Base-by-base conservation (phyloP, 2,888 invertebrate genomes). In the Sesamia inferens region DNA sequence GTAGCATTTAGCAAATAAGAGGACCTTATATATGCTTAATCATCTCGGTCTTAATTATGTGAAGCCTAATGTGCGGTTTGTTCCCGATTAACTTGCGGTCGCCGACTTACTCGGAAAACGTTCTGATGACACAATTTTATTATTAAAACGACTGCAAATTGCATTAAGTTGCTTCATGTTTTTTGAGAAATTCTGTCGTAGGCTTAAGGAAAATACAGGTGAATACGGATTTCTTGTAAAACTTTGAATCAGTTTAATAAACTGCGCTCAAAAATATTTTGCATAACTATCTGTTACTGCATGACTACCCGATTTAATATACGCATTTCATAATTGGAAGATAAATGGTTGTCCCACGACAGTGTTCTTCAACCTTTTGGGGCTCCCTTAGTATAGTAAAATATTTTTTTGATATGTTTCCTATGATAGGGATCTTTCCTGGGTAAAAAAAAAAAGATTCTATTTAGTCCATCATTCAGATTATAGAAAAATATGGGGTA, bases 11-110 rank as follows among this genome's bases (percentile, higher is more conserved):
- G 31, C 5, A 22, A 74, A 78, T 57, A 51, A 31, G 47, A 59
- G 51, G 44, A 22, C 14, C 57, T 48, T 62, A 24, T 51, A 66
- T 42, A 70, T 73, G 63, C 66, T 31, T 67, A 68, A 74, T 68
- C 69, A 72, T 73, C 78, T 24, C 14, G 2, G 74, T 81, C 80
- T 87, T 90, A 88, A 91, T 91, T 89, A 88, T 87, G 82, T 81
- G 81, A 70, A 84, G 75, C 84, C 87, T 89, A 90, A 90, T 88
- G 84, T 90, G 92, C 88, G 92, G 92, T 92, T 85, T 78, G 78
- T 73, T 80, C 82, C 79, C 84, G 81, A 87, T 85, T 88, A 89
- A 81, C 87, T 87, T 90, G 92, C 86, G 92, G 92, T 91, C 81
- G 83, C 81, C 42, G 71, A 76, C 77, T 85, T 85, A 88, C 89